phyloP scores from a whole-genome alignment of 2,888 invertebrate genomes.

The Erebia ligea region DNA sequence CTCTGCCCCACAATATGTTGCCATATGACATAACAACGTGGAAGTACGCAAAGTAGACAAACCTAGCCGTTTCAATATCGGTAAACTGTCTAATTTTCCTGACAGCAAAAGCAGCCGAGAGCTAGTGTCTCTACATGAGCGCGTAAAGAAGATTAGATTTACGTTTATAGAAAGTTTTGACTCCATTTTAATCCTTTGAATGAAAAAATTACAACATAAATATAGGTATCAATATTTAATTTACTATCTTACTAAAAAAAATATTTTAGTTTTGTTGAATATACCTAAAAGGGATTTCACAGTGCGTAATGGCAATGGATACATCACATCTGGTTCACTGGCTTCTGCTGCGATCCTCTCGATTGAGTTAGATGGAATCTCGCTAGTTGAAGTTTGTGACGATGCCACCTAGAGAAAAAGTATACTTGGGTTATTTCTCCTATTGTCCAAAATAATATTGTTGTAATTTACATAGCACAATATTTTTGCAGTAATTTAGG shows the following conservation, averaged over 20 bases:
- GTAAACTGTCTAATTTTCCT: too few species aligned
- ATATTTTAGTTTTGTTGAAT: slow-evolving; percentile 7
- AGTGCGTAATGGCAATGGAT: slow-evolving; percentile 59
- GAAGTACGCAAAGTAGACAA: too few species aligned
- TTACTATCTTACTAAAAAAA: not conserved
- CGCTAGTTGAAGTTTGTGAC: slow-evolving; percentile 70
- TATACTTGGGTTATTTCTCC: not conserved
- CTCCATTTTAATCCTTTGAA: too few species aligned
- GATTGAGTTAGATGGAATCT: slow-evolving; percentile 56
- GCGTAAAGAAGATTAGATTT: too few species aligned
- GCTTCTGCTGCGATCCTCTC: slow-evolving; percentile 48
- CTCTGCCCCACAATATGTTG: too few species aligned
- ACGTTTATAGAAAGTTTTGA: too few species aligned
- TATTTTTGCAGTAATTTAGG: not conserved
- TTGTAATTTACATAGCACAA: not conserved
- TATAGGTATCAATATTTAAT: not conserved
- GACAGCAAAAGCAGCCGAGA: too few species aligned
- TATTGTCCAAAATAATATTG: not conserved
- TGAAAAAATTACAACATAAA: not conserved
- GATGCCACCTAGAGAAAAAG: slow-evolving; percentile 56
- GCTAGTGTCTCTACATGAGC: too few species aligned
- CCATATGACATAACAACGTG: too few species aligned
- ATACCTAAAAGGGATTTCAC: slow-evolving; percentile 56
- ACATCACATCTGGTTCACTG: slow-evolving; percentile 47
- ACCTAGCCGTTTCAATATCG: too few species aligned